A percentile compares a stretch with the other conserved stretches of the same genome.
Conservation (phyloP, 1,140 invertebrate species). For the Monochamus saltuarius region DNA sequence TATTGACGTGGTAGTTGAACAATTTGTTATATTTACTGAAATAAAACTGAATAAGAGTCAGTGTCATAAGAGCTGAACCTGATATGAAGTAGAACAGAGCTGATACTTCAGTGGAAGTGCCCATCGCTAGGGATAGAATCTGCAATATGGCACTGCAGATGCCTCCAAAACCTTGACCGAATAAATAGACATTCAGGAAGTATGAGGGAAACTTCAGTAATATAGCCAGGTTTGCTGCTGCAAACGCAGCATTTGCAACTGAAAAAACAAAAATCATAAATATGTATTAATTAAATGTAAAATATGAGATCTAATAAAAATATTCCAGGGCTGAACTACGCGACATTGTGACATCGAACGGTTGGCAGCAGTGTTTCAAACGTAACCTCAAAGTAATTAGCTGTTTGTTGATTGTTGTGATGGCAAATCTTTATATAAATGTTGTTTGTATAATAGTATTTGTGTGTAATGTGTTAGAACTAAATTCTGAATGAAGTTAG, state of each 20-base stretch:
- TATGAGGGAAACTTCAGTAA: conserved; percentile 1
- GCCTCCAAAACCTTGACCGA: not conserved
- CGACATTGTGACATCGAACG: too few species aligned
- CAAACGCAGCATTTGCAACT: not conserved
- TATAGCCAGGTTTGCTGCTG: not conserved
- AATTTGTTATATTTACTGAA: not conserved
- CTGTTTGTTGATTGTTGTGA: not conserved
- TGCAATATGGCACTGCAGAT: conserved; percentile 8
- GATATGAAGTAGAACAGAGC: conserved; percentile 45
- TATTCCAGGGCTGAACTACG: too few species aligned
- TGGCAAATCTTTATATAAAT: too few species aligned
- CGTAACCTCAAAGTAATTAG: not conserved
- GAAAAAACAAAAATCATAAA: conserved; percentile 8
- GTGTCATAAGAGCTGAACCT: conserved; percentile 21
- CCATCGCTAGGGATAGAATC: not conserved
- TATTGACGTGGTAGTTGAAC: conserved; percentile 9
- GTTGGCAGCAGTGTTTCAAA: too few species aligned
- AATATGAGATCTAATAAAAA: too few species aligned
- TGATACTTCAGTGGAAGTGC: conserved; percentile 63
- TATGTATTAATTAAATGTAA: too few species aligned
- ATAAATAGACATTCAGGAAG: conserved; percentile 1
- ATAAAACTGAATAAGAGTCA: conserved; percentile 60
- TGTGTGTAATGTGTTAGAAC: too few species aligned
- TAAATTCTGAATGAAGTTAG: not conserved
- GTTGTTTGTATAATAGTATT: too few species aligned